A percentile compares a stretch with the other conserved stretches of the same genome.
Conservation (phyloP, 1,140 invertebrate genomes). For the Zaprionus camerounensis region DNA sequence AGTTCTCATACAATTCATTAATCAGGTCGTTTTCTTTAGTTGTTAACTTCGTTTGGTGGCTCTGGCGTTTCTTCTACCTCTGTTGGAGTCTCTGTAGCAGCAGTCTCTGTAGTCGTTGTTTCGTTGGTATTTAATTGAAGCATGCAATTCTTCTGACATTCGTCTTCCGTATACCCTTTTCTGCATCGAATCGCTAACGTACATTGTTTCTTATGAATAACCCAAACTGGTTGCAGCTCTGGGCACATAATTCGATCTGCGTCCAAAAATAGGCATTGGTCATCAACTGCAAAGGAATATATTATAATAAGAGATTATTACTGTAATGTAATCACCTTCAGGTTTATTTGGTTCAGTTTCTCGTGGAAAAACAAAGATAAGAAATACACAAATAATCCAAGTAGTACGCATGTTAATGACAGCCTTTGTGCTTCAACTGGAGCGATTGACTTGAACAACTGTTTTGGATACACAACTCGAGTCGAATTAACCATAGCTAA, state of each 20-base stretch:
- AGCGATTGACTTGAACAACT: neutral
- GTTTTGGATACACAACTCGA: neutral
- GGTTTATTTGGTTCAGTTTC: neutral
- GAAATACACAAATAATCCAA: neutral
- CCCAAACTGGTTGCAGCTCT: neutral
- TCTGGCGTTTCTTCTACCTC: neutral
- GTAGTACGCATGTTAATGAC: neutral
- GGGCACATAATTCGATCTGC: neutral
- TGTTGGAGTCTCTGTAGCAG: neutral
- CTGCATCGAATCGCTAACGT: neutral
- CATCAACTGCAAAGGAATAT: neutral
- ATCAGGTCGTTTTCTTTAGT: neutral
- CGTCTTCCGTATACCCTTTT: neutral
- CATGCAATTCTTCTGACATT: conserved; percentile 24
- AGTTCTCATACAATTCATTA: neutral
- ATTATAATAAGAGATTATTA: neutral
- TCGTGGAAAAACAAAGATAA: neutral
- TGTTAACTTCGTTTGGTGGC: neutral
- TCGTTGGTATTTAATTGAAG: neutral
- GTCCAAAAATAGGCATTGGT: neutral
- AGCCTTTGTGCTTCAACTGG: neutral
- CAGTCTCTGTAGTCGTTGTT: too few species aligned
- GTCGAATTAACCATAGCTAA: neutral
- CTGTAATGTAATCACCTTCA: neutral
- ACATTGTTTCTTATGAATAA: neutral